Base-by-base conservation (phyloP, 2,888 invertebrate species). In the Furcula furcula region DNA sequence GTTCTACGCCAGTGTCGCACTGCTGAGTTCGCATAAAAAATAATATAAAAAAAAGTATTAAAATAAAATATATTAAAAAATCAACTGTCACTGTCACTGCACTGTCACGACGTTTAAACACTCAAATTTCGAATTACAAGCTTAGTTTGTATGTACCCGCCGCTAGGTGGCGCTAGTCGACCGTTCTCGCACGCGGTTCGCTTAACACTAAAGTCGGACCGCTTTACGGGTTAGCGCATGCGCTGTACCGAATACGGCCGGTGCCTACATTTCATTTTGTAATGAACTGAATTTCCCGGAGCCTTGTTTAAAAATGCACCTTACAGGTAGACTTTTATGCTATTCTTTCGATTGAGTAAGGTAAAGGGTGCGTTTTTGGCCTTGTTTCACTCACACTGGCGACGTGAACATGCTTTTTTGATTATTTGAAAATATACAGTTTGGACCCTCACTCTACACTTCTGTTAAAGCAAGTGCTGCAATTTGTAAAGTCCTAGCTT, bases 181-280 rank as follows among this genome's bases (percentile, higher is more conserved):
- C 71, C 74, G 75, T 65, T 62, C 55, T 19, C 29, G 28, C 12
- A 49, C 62, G 64, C 71, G 65, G 51, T 36, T 60, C 38, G 49
- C 58, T 62, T 68, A 58, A 65, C 64, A 84, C 83, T 84, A 70
- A 68, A 55, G 65, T 65, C 51, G 40, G 41, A 36, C 52, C 48
- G 53, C 40, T 40, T 48, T 40, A 31, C 28, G 21, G 50, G 40
- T 40, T 48, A 47, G 59, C 85, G 84, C 86, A 78, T 78, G 86
- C 86, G 85, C 62, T 28, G 31, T 55, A 29, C 40, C 43, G 57
- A 56, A 46, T 59, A 59, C 41, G 39, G 29, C 55, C 55, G 40
- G 51, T 52, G 63, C 65, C 60, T 61, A 75, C 74, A 76, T 81
- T 80, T 76, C 72, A 75, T 74, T 73, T 73, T 73, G 74, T 75